Evolutionary conservation across 2,113 vertebrate genomes (phyloP), one percentile per base, ranked within the genome.

Genomic region (Saguinus midas): DNA sequence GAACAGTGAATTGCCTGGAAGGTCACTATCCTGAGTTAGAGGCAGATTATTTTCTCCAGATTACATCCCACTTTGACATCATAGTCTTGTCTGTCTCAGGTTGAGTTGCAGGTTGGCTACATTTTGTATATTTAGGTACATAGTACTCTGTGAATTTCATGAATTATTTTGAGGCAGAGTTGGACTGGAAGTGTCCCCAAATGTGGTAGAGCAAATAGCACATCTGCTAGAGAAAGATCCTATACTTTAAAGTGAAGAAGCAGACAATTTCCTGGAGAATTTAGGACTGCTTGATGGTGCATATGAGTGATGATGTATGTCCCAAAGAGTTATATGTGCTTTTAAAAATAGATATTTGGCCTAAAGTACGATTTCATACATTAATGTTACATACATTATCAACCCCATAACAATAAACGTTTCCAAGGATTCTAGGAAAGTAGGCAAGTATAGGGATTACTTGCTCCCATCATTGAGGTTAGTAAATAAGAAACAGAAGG

Each of bases 311-410:
- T 70, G 6, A 27, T 70, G 4, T 37, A 8, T 66, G 70, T 61
- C 55, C 32, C 17, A 84, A 43, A 66, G 4, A 64, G 27, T 76
- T 92, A 32, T 6, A 50, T 52, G 7, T n/a, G 5, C 29, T 88
- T 73, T 52, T 72, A 48, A 95, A 82, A 86, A 35, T 55, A 66
- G 37, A 86, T 27, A 50, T 87, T 89, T 80, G 50, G 21, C 48
- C 17, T 94, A 64, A 96, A 81, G 25, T 95, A 80, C 58, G 12
- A 89, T 73, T 95, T 91, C 3, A 13, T 73, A 95, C 57, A 25
- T 10, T 55, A 76, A 76, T 87, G 32, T 85, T 90, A 75, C 4
- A 37, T 89, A 29, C 8, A 88, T 91, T 91, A 86, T 72, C 52
- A 95, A 75, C 73, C 12, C 57, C 58, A 48, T 27, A 57, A 40